phyloP scores from a whole-genome alignment of 2,113 vertebrate genomes.

The Sylvilagus bachmani region DNA sequence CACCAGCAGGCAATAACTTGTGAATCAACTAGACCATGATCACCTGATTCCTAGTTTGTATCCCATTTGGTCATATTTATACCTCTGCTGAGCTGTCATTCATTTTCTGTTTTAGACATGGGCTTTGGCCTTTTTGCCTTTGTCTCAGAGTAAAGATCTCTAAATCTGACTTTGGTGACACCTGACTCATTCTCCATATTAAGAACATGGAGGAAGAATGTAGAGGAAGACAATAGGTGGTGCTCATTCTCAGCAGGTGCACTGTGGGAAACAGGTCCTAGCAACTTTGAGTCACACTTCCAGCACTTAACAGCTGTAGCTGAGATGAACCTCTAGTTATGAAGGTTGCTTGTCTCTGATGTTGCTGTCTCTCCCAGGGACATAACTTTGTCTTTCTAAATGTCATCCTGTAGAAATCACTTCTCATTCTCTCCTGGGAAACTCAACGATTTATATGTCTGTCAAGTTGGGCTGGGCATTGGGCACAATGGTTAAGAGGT shows the following conservation, averaged over 20 bases:
- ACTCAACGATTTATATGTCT: not conserved
- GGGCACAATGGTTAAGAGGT: too few species aligned
- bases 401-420: not conserved
- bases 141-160: slow-evolving; percentile 29
- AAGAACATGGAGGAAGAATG: not conserved
- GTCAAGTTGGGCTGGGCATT: too few species aligned
- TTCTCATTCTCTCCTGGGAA: not conserved
- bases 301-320: not conserved
- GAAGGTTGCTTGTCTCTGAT: not conserved
- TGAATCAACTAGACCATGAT: too few species aligned
- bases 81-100: slow-evolving; percentile 61
- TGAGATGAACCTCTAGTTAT: not conserved
- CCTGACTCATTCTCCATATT: slow-evolving; percentile 45
- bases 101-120: slow-evolving; percentile 63
- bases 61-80: not conserved
- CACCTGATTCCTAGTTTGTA: not conserved
- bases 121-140: slow-evolving; percentile 59
- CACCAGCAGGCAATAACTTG: not conserved
- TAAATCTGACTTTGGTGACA: slow-evolving; percentile 14
- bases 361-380: not conserved
- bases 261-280: not conserved
- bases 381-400: not conserved
- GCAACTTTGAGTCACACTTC: not conserved
- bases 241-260: not conserved
- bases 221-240: not conserved